These are phyloP conservation scores for Semotilus atromaculatus DNA, from an alignment of 2,797 vertebrate species.

Conservation along the genomic window DNA sequence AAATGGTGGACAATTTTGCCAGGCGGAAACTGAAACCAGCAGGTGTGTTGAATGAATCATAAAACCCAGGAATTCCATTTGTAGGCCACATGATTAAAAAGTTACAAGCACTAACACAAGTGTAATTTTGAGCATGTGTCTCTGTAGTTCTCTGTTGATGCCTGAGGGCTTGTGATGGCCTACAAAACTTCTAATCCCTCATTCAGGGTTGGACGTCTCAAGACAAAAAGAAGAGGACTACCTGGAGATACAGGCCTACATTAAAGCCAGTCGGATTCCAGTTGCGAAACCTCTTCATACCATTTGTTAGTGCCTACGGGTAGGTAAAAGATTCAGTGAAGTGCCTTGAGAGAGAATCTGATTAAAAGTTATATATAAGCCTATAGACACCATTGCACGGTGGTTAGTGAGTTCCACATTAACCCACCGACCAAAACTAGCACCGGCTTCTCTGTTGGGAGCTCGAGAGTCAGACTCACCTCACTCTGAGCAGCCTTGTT, in stretches of 20 bases:
- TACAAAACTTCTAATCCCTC: conserved; percentile 48
- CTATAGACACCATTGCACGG: background rate
- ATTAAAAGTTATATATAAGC: background rate
- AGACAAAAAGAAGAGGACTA: conserved; percentile 33
- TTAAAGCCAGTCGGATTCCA: conserved; percentile 40
- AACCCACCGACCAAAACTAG: background rate
- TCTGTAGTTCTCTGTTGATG: conserved; percentile 41
- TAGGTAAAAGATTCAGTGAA: conserved; percentile 6
- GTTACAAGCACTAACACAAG: conserved; percentile 5
- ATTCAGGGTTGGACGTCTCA: conserved; percentile 33
- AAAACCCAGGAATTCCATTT: background rate
- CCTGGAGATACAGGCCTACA: conserved; percentile 38
- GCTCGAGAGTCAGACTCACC: background rate
- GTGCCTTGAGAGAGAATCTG: background rate
- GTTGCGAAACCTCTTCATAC: conserved; percentile 23
- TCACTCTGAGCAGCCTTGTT: conserved; percentile 42
- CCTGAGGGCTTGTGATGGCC: conserved; percentile 47
- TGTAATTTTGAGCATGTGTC: conserved; percentile 30
- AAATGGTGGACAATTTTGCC: background rate
- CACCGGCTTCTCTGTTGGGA: background rate
- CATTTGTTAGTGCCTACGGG: conserved; percentile 22
- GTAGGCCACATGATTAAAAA: conserved; percentile 25
- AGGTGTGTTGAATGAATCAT: background rate
- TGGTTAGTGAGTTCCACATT: conserved; percentile 23
- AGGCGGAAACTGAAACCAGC: background rate